Conservation (phyloP, 2,888 invertebrate species). For the Melitaea athalia region DNA sequence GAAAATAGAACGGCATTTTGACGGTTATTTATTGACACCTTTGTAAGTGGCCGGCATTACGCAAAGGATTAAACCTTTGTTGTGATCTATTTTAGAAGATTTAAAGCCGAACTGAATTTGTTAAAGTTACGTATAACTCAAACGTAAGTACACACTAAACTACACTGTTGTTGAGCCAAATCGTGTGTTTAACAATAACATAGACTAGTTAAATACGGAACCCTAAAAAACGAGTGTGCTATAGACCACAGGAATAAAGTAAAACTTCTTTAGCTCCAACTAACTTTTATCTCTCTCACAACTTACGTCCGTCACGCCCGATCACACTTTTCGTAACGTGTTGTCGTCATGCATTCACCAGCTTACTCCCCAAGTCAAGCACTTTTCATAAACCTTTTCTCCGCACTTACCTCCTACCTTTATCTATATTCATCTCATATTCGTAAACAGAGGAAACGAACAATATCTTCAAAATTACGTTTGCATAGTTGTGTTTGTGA, state of each 20-base stretch:
- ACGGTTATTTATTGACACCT: slow-evolving; percentile 14
- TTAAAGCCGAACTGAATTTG: neutral
- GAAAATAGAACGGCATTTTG: slow-evolving; percentile 9
- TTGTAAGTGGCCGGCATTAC: neutral
- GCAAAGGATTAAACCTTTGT: neutral
- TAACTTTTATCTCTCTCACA: no score
- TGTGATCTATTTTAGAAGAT: neutral
- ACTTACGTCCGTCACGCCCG: no score
- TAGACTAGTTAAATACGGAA: no score
- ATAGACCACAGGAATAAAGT: no score
- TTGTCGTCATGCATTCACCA: no score
- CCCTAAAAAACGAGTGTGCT: no score
- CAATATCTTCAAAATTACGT: slow-evolving; percentile 5
- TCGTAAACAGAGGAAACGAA: neutral
- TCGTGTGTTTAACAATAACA: no score
- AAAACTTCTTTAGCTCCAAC: no score
- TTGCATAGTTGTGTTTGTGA: slow-evolving; percentile 17
- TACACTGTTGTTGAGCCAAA: no score
- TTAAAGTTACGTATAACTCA: neutral
- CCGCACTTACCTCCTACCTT: neutral
- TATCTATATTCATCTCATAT: neutral
- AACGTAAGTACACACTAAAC: neutral
- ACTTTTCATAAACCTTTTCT: neutral
- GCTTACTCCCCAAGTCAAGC: no score
- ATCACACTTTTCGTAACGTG: no score